Evolutionary conservation across 2,888 invertebrate genomes (phyloP).

Genomic region (Sialis lutaria): DNA sequence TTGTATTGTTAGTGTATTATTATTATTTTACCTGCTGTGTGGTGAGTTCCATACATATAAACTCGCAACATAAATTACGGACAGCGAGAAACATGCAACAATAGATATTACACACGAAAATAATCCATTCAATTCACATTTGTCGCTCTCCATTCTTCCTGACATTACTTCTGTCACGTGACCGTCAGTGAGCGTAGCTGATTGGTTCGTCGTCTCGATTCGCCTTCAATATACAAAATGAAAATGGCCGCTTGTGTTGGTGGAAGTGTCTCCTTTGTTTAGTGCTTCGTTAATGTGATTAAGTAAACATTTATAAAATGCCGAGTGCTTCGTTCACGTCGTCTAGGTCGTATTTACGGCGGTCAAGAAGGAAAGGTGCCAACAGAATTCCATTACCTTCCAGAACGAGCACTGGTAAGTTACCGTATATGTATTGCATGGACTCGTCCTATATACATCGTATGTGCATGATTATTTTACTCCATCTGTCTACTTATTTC

Average conservation of each 20-base stretch:
- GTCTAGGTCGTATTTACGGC: slow-evolving; percentile 79
- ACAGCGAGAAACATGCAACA: slow-evolving; percentile 57
- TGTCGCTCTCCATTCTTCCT: slow-evolving; percentile 16
- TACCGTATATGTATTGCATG: slow-evolving; percentile 13
- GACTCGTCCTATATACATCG: not conserved
- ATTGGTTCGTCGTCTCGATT: slow-evolving; percentile 27
- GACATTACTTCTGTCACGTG: slow-evolving; percentile 23
- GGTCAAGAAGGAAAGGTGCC: slow-evolving; percentile 82
- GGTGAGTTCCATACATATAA: slow-evolving; percentile 73
- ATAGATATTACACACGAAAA: slow-evolving; percentile 40
- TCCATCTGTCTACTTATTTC: too few species aligned
- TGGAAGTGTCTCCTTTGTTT: slow-evolving; percentile 73
- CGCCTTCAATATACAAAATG: slow-evolving; percentile 31
- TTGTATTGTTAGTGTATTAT: not conserved
- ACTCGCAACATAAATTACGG: slow-evolving; percentile 68
- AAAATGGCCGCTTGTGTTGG: slow-evolving; percentile 69
- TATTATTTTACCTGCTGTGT: slow-evolving; percentile 43
- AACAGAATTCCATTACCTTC: slow-evolving; percentile 71
- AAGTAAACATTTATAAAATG: slow-evolving; percentile 45
- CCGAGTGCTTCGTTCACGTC: slow-evolving; percentile 91
- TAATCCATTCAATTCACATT: slow-evolving; percentile 1
- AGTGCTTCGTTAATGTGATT: slow-evolving; percentile 18
- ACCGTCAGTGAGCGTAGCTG: slow-evolving; percentile 68
- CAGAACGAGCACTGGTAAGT: slow-evolving; percentile 66
- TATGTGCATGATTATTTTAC: too few species aligned